Base-by-base conservation (phyloP, 1,140 invertebrate species). In the Ectropis grisescens region DNA sequence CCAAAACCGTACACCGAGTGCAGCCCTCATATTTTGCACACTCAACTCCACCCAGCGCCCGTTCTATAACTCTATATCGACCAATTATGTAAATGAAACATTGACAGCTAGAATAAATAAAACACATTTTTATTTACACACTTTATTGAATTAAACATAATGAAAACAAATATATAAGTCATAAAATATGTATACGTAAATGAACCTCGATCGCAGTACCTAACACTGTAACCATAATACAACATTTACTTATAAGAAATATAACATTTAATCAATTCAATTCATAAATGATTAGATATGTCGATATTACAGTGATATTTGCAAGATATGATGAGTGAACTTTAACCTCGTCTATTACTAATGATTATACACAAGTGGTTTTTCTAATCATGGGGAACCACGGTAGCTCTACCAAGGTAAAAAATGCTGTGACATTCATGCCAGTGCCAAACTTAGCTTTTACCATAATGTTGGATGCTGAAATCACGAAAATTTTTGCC, bases 81-180 rank as follows among this genome's bases (percentile, higher is more conserved):
- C n/a, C n/a, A n/a, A n/a, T n/a, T n/a, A n/a, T n/a, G n/a, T n/a
- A n/a, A n/a, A n/a, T n/a, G n/a, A n/a, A n/a, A n/a, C n/a, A n/a
- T n/a, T n/a, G n/a, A n/a, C n/a, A n/a, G n/a, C n/a, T n/a, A n/a
- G n/a, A n/a, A n/a, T n/a, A n/a, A n/a, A n/a, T n/a, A n/a, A n/a
- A n/a, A n/a, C n/a, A n/a, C n/a, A n/a, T n/a, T n/a, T 37, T 69
- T 79, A 78, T 78, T 66, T 81, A 81, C 75, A 81, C 75, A 78
- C 75, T 81, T 81, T 81, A 81, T 78, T 80, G 68, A 80, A 72
- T 62, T 78, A 80, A 26, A 81, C 72, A 70, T 76, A 81, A 76
- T 76, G 65, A 81, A 81, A 78, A 79, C 71, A 74, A 79, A 78
- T 62, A 66, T 68, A 57, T 60, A 69, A 58, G 39, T 39, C 62